Conservation (phyloP, 2,888 invertebrate species). For the Nematopogon swammerdamellus region DNA sequence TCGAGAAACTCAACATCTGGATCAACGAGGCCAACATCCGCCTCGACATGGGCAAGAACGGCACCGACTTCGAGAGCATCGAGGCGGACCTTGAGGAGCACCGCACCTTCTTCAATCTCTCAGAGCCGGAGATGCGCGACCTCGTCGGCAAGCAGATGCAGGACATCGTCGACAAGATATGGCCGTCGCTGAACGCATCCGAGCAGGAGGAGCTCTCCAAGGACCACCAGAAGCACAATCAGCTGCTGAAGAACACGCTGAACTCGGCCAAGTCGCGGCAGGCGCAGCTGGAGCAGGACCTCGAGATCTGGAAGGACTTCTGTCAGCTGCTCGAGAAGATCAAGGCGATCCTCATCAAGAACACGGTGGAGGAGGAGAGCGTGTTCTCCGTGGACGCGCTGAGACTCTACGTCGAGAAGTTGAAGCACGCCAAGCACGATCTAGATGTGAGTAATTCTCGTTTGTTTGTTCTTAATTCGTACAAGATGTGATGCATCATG, state of each 20-base stretch:
- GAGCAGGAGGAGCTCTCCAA: conserved; percentile 83
- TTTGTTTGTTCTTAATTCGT: neutral
- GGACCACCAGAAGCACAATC: conserved; percentile 78
- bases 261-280: conserved; percentile 80
- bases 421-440: conserved; percentile 72
- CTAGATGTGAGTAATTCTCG: conserved; percentile 60
- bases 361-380: conserved; percentile 74
- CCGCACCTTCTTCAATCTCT: conserved; percentile 76
- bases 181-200: conserved; percentile 76
- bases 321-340: conserved; percentile 75
- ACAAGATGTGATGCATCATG: too few relatives aligned
- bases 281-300: conserved; percentile 76
- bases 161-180: conserved; percentile 81
- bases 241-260: conserved; percentile 75
- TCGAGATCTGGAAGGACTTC: conserved; percentile 84
- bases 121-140: conserved; percentile 73
- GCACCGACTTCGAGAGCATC: conserved; percentile 86
- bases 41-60: conserved; percentile 74
- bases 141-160: conserved; percentile 79
- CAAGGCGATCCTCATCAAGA: conserved; percentile 69
- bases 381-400: conserved; percentile 76
- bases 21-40: conserved; percentile 78
- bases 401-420: conserved; percentile 80
- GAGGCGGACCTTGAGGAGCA: conserved; percentile 81
- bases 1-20: conserved; percentile 79